phyloP scores from a whole-genome alignment of 2,797 vertebrate species.

The Bufotes viridis region DNA sequence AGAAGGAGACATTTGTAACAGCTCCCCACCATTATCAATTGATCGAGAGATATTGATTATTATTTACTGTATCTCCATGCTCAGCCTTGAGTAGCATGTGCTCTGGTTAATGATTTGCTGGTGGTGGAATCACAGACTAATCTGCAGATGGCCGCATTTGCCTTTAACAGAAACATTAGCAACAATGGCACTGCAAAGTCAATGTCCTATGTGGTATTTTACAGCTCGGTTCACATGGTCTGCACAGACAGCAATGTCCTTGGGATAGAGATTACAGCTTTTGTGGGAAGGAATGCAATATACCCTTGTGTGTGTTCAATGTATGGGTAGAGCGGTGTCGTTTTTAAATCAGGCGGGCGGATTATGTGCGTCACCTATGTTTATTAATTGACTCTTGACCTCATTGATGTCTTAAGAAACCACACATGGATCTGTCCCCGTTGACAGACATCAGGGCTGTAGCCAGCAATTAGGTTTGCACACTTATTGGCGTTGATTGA shows the following conservation, averaged over 20 bases:
- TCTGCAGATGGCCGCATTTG: neutral
- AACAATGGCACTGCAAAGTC: conserved; percentile 7
- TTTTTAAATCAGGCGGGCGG: conserved; percentile 13
- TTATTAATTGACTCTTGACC: conserved; percentile 26
- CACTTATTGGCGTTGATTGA: conserved; percentile 27
- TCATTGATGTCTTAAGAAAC: conserved; percentile 12
- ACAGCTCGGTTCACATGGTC: neutral
- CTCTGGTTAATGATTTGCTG: conserved; percentile 7
- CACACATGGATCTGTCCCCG: neutral
- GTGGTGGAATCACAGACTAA: neutral
- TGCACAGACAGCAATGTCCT: neutral
- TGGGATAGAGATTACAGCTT: conserved; percentile 25
- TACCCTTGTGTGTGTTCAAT: neutral
- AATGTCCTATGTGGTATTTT: conserved; percentile 34
- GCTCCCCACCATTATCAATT: neutral
- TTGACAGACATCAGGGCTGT: conserved; percentile 10
- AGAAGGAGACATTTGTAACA: neutral
- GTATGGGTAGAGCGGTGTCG: neutral
- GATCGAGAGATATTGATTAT: neutral
- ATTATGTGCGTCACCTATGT: conserved; percentile 23
- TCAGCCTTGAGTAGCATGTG: neutral
- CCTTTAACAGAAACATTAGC: neutral
- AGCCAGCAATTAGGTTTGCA: neutral
- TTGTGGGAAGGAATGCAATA: conserved; percentile 31
- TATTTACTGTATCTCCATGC: neutral